Evolutionary conservation across 2,888 invertebrate species (phyloP), one percentile per base, ranked within the genome.

Genomic region (Gryllus longicercus): DNA sequence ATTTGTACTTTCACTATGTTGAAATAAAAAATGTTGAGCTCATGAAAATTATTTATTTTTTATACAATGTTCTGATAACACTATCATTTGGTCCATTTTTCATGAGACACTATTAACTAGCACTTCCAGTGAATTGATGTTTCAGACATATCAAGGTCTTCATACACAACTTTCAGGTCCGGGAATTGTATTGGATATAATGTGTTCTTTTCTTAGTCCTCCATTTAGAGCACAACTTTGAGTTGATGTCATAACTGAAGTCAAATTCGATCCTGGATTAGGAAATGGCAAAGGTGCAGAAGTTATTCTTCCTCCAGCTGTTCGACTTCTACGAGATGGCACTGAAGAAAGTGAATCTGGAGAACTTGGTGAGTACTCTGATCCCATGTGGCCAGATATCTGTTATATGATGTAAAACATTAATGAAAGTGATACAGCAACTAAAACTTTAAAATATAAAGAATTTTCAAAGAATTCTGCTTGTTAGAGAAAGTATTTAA

Each of bases 81-180:
- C 63, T 63, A 18, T 18, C 63, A n/a, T 63, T 63, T 38, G 38
- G 38, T 38, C 38, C 38, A 38, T 38, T 38, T 38, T 38, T 38
- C 38, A 38, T 38, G 38, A 38, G 38, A 38, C 38, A 38, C 38
- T 38, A 38, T 38, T 38, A 38, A 38, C 38, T 38, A 38, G 38
- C 38, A 38, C 38, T 38, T 38, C 38, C 38, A 38, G 38, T 38
- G 38, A 38, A 63, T 63, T 63, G 63, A 63, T n/a, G n/a, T 63
- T 63, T n/a, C 63, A 11, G 11, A 12, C n/a, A 50, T 49, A 18
- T 2, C 78, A n/a, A 50, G 50, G 16, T 16, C 78, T 75, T 91
- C 92, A 95, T 86, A 95, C 95, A 89, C 95, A 95, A 89, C 95
- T 95, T 87, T 95, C 95, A 75, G 95, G 95, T 82, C 95, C 95